Base-by-base conservation (phyloP, 2,888 invertebrate species). In the Drosophila gaucha region DNA sequence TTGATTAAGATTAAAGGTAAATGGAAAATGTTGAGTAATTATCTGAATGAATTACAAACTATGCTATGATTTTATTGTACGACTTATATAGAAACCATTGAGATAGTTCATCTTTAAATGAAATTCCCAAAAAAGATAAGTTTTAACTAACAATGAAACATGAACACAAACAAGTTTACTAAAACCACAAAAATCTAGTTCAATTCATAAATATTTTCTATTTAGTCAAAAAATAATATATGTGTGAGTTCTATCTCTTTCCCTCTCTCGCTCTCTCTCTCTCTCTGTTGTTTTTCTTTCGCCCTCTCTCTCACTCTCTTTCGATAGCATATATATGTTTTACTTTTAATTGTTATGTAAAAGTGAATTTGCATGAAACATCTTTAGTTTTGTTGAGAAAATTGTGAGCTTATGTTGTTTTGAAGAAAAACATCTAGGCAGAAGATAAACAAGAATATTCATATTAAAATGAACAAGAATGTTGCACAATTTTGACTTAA, bases 1-100 rank as follows among this genome's bases (percentile, higher is more conserved):
- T 49, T 49, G 12, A 49, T 49, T 49, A 33, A 49, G n/a, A 47
- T 33, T 47, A 16, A 3, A 12, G 12, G 10, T 6, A 47, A 26
- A 22, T 16, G 16, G 14, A 41, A 28, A 18, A 16, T 1, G 12
- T 12, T 28, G 26, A 43, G 16, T 16, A 16, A 43, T 28, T 28
- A 43, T 43, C 14, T 41, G 24, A 24, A 14, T 24, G 14, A 41
- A 39, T 14, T 8, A n/a, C n/a, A 39, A n/a, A 22, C 6, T n/a
- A 8, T n/a, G n/a, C n/a, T n/a, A n/a, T n/a, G n/a, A n/a, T n/a
- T n/a, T n/a, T n/a, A n/a, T n/a, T n/a, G n/a, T n/a, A n/a, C n/a
- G n/a, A n/a, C n/a, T n/a, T n/a, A n/a, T n/a, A n/a, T n/a, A n/a
- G n/a, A n/a, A n/a, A n/a, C n/a, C n/a, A n/a, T n/a, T n/a, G n/a